Percentiles rank a stretch among this genome's conserved stretches.
These are phyloP conservation scores for Dendrolimus houi DNA, from an alignment of 2,888 invertebrate genomes.

Conservation along the genomic window DNA sequence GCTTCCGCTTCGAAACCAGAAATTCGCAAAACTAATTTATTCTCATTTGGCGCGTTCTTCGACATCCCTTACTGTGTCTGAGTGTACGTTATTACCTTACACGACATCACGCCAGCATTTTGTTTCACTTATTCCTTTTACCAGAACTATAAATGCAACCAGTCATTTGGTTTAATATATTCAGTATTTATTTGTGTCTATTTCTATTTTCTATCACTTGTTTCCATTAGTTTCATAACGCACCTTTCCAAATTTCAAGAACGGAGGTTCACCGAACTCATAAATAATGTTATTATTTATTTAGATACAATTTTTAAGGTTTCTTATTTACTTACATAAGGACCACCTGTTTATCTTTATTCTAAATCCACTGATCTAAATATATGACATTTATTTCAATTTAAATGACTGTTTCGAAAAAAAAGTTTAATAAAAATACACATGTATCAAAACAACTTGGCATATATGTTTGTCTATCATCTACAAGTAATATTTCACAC, in stretches of 20 bases:
- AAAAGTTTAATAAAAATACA: background rate
- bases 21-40: too few species aligned
- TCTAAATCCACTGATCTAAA: constrained; percentile 27
- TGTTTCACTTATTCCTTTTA: too few species aligned
- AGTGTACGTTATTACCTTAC: too few species aligned
- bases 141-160: too few species aligned
- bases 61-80: too few species aligned
- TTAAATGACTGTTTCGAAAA: background rate
- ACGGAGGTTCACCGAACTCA: constrained; percentile 68
- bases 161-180: background rate
- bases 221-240: constrained; percentile 28
- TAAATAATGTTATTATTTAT: constrained; percentile 26
- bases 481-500: constrained; percentile 1
- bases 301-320: constrained; percentile 20
- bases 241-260: constrained; percentile 53
- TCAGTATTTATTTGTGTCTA: constrained; percentile 3
- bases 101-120: too few species aligned
- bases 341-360: constrained; percentile 41
- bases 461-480: too few species aligned
- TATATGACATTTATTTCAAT: constrained; percentile 3
- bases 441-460: too few species aligned
- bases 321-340: constrained; percentile 49
- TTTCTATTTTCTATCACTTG: constrained; percentile 3
- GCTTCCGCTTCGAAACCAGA: too few species aligned
- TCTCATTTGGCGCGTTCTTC: too few species aligned